Evolutionary conservation across 2,888 invertebrate genomes (phyloP).

Genomic region (Tetranychus truncatus): DNA sequence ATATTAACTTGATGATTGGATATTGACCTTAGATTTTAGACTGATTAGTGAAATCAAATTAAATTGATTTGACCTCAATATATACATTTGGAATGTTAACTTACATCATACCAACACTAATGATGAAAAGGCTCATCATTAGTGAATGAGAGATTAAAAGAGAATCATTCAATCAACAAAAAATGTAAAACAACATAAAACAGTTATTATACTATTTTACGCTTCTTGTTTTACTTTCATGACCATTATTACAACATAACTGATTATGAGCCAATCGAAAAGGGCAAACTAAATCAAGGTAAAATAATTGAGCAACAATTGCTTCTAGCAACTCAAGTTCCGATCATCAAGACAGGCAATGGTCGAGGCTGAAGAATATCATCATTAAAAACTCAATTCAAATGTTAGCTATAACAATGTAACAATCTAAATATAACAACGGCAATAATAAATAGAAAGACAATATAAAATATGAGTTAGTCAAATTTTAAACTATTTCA

Average conservation of each 20-base stretch:
- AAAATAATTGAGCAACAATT: background rate
- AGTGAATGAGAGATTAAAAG: background rate
- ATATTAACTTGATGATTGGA: background rate
- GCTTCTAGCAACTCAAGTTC: background rate
- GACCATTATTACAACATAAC: background rate
- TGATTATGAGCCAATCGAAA: no score
- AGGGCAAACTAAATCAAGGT: no score
- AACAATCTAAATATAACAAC: no score
- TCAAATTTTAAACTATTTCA: no score
- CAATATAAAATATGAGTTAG: no score
- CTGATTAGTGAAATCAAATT: background rate
- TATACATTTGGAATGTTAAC: no score
- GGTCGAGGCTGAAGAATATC: background rate
- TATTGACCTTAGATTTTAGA: background rate
- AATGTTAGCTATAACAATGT: no score
- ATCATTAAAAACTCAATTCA: background rate
- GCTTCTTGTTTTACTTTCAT: background rate
- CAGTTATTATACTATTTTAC: no score
- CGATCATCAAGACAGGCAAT: no score
- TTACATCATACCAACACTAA: background rate
- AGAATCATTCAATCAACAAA: background rate
- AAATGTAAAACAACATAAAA: background rate
- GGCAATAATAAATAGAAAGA: no score
- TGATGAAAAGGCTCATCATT: background rate
- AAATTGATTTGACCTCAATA: background rate